Conservation (phyloP, 2,888 invertebrate genomes). For the Scaptomyza parva region DNA sequence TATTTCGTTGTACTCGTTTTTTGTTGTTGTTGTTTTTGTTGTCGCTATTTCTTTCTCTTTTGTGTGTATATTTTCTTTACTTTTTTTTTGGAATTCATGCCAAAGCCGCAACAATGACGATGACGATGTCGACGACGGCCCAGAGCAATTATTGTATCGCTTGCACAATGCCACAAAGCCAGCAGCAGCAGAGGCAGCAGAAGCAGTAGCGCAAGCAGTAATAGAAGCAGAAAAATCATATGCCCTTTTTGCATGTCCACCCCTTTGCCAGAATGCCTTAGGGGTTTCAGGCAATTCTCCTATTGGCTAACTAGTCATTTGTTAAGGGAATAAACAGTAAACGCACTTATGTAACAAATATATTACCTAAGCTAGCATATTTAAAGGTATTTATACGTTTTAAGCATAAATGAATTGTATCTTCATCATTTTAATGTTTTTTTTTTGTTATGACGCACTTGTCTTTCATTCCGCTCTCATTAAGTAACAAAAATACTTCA, state of each 20-base stretch:
- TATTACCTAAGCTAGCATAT: background rate
- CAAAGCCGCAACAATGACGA: constrained; percentile 64
- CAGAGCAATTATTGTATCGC: constrained; percentile 78
- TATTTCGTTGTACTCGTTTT: constrained; percentile 54
- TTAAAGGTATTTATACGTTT: background rate
- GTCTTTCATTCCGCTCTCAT: background rate
- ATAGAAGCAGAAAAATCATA: constrained; percentile 11
- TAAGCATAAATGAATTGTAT: background rate
- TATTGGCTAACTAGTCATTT: constrained; percentile 35
- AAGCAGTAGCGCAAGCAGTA: no score
- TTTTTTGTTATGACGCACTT: background rate
- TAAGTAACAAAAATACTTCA: background rate
- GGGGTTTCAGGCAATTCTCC: constrained; percentile 20
- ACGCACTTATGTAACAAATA: background rate
- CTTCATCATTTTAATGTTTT: background rate
- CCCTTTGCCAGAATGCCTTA: background rate
- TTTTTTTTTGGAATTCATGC: constrained; percentile 57
- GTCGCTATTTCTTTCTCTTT: constrained; percentile 25
- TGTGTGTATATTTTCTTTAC: constrained; percentile 4
- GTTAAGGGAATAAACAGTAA: constrained; percentile 5
- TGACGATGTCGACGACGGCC: constrained; percentile 58
- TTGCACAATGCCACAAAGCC: constrained; percentile 45
- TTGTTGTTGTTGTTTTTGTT: constrained; percentile 47
- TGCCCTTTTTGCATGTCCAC: constrained; percentile 28
- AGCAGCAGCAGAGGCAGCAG: constrained; percentile 17